Evolutionary conservation across 2,113 vertebrate species (phyloP).

Genomic region (Crotalus tigris): DNA sequence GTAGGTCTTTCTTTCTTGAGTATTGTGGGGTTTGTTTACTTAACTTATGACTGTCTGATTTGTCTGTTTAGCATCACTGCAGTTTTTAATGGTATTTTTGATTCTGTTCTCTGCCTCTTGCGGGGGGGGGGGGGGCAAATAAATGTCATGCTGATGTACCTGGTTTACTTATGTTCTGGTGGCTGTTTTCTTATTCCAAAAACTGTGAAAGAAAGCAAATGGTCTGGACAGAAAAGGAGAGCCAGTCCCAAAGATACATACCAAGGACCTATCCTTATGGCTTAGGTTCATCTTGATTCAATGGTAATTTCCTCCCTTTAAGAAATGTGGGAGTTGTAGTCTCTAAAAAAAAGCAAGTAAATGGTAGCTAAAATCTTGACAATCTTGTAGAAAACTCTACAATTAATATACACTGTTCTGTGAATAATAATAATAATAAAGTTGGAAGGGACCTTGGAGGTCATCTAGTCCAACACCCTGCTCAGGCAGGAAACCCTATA

Average conservation of each 20-base stretch:
- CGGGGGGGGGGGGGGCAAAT: not conserved
- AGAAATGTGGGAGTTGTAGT: not conserved
- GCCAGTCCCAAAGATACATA: not conserved
- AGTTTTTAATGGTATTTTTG: not conserved
- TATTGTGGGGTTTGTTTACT: not conserved
- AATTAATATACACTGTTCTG: not conserved
- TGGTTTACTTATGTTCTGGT: not conserved
- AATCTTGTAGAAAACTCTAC: not conserved
- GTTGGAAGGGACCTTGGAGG: too few species aligned
- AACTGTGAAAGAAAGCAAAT: not conserved
- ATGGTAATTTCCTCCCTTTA: not conserved
- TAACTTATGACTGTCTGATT: not conserved
- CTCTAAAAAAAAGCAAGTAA: not conserved
- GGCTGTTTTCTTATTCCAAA: not conserved
- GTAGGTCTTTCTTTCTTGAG: not conserved
- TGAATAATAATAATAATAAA: not conserved
- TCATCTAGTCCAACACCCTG: too few species aligned
- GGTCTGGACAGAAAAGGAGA: not conserved
- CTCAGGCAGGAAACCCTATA: too few species aligned
- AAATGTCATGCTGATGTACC: not conserved
- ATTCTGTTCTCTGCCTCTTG: not conserved
- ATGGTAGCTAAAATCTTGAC: not conserved
- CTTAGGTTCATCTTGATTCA: not conserved
- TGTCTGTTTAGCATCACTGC: not conserved
- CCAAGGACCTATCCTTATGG: not conserved